Evolutionary conservation across 2,797 vertebrate species (phyloP).

Genomic region (Silurus lanzhouensis): DNA sequence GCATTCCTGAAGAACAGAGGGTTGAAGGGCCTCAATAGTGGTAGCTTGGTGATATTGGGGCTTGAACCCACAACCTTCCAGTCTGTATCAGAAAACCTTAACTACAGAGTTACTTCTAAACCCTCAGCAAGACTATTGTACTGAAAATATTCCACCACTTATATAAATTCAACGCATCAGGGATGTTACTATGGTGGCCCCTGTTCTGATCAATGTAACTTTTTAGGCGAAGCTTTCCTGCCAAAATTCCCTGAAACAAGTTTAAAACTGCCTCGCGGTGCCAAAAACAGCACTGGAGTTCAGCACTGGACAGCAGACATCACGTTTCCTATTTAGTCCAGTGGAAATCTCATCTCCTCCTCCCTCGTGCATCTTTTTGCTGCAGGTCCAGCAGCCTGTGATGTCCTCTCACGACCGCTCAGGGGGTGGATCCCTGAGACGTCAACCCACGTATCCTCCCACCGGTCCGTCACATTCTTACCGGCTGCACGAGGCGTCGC

Average conservation of each 20-base stretch:
- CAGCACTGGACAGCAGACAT: not conserved
- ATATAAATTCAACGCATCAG: not conserved
- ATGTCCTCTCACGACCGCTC: constrained; percentile 82
- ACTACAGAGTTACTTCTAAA: too few relatives aligned
- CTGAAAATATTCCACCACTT: not conserved
- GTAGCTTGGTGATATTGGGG: too few relatives aligned
- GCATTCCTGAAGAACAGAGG: too few relatives aligned
- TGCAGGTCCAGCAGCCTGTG: constrained; percentile 84
- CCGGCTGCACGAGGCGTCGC: constrained; percentile 86
- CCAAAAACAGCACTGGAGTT: not conserved
- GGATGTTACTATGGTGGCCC: not conserved
- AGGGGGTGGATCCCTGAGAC: constrained; percentile 74
- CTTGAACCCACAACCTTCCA: too few relatives aligned
- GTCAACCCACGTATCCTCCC: constrained; percentile 88
- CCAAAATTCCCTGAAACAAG: not conserved
- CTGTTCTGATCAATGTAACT: not conserved
- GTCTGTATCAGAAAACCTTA: too few relatives aligned
- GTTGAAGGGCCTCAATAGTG: too few relatives aligned
- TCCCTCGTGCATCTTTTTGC: not conserved
- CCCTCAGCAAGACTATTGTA: not conserved
- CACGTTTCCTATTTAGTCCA: not conserved
- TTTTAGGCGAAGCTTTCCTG: not conserved
- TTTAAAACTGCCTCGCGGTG: not conserved
- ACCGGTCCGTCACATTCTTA: constrained; percentile 87
- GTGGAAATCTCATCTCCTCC: not conserved